Base-by-base conservation (phyloP, 2,888 invertebrate species). In the Catocala sponsa region DNA sequence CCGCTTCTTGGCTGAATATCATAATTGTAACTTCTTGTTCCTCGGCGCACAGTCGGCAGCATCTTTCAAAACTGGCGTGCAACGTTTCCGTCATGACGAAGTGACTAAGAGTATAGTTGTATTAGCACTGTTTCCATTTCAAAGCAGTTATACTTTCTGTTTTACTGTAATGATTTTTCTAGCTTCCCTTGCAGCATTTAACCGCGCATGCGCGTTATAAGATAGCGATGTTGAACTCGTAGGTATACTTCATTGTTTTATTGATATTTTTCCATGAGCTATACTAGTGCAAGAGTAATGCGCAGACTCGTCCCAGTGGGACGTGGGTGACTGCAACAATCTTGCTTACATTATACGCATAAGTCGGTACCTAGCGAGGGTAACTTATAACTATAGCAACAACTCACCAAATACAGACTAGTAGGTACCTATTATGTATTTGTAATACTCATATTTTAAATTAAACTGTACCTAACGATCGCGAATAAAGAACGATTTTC, bases 1-100 rank as follows among this genome's bases (percentile, higher is more conserved):
- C 95, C 63, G 96, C 96, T 91, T 96, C 96, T 79, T 95, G 95
- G 79, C 96, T 95, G 83, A 96, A 96, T 88, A 96, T 95, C 92
- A 95, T 95, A 75, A 96, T 91, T 58, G 95, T 95, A 74, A 95
- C 94, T 81, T 95, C 94, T 76, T 95, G 94, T 81, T 95, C 95
- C 74, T 94, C 92, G 67, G 95, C 95, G 89, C 97, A 97, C 74
- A 97, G 95, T 71, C 97, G 95, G 86, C 97, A 97, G 83, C 95
- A 91, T 71, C 91, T 85, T 70, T 93, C 91, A 70, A 93, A 94
- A 74, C 74, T 86, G 41, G 82, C 79, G 68, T 84, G 80, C 42
- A 81, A 65, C 65, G 67, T 77, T 64, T 76, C 63, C 59, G 74
- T 76, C 88, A 88, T 89, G 58, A 52, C 65, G 70, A 72, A 55